Base-by-base conservation (phyloP, 2,888 invertebrate species). In the Pseudoips prasinana region DNA sequence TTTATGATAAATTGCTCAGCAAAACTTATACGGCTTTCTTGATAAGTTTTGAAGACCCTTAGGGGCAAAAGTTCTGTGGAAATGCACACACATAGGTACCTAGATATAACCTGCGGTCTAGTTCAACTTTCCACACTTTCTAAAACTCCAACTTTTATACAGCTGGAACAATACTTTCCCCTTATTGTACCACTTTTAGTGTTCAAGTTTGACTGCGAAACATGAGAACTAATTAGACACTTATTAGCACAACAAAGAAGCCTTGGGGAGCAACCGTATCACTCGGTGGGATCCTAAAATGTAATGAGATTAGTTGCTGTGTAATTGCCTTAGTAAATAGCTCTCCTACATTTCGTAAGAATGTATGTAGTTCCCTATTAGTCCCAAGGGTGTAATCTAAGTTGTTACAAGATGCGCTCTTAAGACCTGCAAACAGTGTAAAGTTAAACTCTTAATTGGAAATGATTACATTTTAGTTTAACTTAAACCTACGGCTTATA, bases 281-380 rank as follows among this genome's bases (percentile, higher is more conserved):
- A 25, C 30, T 29, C 17, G n/a, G 4, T 26, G 17, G 11, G 25
- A 29, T 25, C 33, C 25, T 23, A 38, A 28, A 44, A 40, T 43
- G 48, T 47, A 48, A 39, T 40, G 34, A 33, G 39, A 53, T 53
- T 53, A 53, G 37, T 53, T 44, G 32, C 25, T 28, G 8, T 26
- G 31, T 47, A 43, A 49, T 49, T 47, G 27, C 14, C 23, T 19
- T 19, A n/a, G 45, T 39, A 47, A 36, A 33, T 47, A 26, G 47
- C 35, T 47, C 30, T 50, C 47, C 47, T 45, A 49, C 14, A 48
- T 51, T 34, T 51, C 30, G 27, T 34, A 29, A 25, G 23, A 46
- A 27, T 45, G 37, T 37, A 34, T 29, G 33, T 26, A 46, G 1
- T 7, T 17, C 2, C 5, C n/a, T n/a, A n/a, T 14, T 14, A 14